Conservation (phyloP, 2,888 invertebrate species). For the Drepanosiphum platanoidis region DNA sequence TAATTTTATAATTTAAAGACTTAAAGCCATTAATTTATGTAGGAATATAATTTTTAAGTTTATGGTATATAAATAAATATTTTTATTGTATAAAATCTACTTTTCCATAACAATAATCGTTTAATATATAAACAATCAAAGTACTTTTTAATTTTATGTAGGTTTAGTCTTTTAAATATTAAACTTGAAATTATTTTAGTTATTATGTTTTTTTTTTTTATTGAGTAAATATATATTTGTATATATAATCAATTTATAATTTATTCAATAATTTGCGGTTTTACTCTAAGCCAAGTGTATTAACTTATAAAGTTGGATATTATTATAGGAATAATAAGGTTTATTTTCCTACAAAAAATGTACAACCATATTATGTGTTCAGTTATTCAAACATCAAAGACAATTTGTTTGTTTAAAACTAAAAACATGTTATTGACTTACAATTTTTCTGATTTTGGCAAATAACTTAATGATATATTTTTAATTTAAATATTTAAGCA, state of each 20-base stretch:
- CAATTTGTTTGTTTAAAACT: background rate
- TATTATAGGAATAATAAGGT: constrained; percentile 5
- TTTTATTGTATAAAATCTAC: constrained; percentile 20
- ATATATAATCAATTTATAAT: constrained; percentile 10
- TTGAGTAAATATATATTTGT: background rate
- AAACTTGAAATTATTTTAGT: background rate
- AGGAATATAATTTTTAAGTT: background rate
- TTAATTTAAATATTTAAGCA: background rate
- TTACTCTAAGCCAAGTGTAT: background rate
- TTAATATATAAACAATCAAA: constrained; percentile 13
- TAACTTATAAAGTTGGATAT: background rate
- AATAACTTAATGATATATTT: background rate
- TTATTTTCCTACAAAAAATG: constrained; percentile 5
- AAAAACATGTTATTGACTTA: background rate
- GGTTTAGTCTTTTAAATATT: constrained; percentile 23
- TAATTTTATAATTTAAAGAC: constrained; percentile 14
- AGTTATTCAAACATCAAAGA: constrained; percentile 19
- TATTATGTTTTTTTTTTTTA: constrained; percentile 2
- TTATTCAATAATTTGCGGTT: background rate
- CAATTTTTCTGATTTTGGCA: background rate
- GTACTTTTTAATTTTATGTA: constrained; percentile 8
- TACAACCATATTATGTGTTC: constrained; percentile 30
- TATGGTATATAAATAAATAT: background rate
- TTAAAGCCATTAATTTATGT: constrained; percentile 20
- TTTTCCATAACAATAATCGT: constrained; percentile 15